phyloP scores from a whole-genome alignment of 2,113 vertebrate genomes.

The Pseudopodoces humilis region DNA sequence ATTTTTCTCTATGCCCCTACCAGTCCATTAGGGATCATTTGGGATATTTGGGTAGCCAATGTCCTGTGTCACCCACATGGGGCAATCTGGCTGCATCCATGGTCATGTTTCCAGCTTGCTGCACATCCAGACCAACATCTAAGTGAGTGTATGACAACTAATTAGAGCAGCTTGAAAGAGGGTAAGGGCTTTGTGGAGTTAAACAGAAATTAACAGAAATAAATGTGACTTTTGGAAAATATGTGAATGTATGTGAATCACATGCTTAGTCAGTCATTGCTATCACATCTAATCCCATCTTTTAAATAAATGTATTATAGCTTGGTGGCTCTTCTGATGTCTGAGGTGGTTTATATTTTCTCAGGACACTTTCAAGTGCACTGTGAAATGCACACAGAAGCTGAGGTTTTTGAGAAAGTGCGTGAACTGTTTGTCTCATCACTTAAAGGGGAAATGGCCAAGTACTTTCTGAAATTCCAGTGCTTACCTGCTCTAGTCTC shows the following conservation, averaged over 20 bases:
- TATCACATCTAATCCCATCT: background rate
- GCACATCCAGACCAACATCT: background rate
- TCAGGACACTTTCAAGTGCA: constrained; percentile 75
- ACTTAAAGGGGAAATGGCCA: constrained; percentile 71
- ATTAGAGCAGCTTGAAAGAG: background rate
- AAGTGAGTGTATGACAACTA: background rate
- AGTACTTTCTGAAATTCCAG: constrained; percentile 73
- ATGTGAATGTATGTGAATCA: background rate
- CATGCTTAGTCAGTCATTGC: background rate
- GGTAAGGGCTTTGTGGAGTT: background rate
- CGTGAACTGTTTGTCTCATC: constrained; percentile 70
- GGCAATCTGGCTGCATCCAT: background rate
- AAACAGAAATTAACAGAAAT: background rate
- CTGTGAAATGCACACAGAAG: constrained; percentile 39
- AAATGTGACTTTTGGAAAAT: background rate
- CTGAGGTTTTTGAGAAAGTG: constrained; percentile 70
- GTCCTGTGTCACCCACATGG: rapidly evolving
- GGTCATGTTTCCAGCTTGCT: background rate
- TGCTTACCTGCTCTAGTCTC: constrained; percentile 53
- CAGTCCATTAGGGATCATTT: too few species aligned
- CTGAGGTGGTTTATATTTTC: constrained; percentile 54
- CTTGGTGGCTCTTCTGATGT: constrained; percentile 34
- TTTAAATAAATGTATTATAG: background rate
- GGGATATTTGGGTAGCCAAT: background rate
- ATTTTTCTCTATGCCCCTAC: background rate